Percentiles rank a stretch among this genome's conserved stretches.
Evolutionary conservation across 2,888 invertebrate genomes (phyloP).

Genomic region (Macropis europaea): DNA sequence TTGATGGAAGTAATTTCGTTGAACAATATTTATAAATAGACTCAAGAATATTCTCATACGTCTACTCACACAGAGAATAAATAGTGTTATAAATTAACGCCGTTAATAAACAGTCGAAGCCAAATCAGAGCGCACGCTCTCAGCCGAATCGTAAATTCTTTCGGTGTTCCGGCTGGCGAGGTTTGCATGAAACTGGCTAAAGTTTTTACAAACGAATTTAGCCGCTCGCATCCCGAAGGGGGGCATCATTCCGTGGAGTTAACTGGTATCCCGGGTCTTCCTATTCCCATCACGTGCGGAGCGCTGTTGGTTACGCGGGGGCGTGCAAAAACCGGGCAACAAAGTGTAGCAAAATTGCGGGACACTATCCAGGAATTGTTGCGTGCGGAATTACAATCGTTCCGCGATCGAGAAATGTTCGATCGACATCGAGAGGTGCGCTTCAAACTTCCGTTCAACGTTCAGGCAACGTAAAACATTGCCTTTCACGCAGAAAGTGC

Average conservation of each 20-base stretch:
- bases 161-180: too few relatives aligned
- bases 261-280: slow-evolving; percentile 18
- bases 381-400: slow-evolving; percentile 37
- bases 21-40: too few relatives aligned
- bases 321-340: slow-evolving; percentile 34
- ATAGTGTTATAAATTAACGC: too few relatives aligned
- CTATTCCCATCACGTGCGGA: slow-evolving; percentile 44
- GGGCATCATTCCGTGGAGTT: slow-evolving; percentile 32
- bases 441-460: slow-evolving; percentile 5
- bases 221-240: not conserved
- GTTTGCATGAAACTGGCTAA: too few relatives aligned
- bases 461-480: not conserved
- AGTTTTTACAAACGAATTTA: not conserved
- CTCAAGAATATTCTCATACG: too few relatives aligned
- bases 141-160: too few relatives aligned
- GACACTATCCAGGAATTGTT: slow-evolving; percentile 41
- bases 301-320: slow-evolving; percentile 27
- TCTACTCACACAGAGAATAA: too few relatives aligned
- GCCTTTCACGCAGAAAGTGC: too few relatives aligned
- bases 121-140: too few relatives aligned
- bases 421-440: not conserved
- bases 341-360: slow-evolving; percentile 49
- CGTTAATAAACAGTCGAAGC: too few relatives aligned
- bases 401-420: not conserved
- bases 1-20: too few relatives aligned